Evolutionary conservation across 2,113 vertebrate genomes (phyloP).

Genomic region (Corvus moneduloides): DNA sequence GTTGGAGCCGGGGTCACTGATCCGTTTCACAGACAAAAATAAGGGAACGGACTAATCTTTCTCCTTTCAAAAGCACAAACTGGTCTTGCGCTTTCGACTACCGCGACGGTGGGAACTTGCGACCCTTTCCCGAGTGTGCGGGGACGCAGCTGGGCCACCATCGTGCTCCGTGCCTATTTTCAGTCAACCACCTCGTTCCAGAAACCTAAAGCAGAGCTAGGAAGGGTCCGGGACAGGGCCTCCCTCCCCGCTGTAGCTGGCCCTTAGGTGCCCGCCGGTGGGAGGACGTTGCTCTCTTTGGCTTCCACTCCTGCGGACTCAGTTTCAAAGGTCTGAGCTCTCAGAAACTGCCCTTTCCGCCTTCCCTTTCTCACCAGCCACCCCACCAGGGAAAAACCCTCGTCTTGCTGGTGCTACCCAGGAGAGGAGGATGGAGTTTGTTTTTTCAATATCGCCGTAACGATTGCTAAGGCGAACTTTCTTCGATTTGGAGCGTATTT

Average conservation of each 20-base stretch:
- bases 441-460: background rate
- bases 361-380: background rate
- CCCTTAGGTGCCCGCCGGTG: background rate
- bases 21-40: constrained; percentile 71
- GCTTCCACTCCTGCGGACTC: background rate
- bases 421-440: background rate
- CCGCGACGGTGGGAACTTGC: background rate
- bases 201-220: background rate
- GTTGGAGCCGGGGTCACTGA: constrained; percentile 74
- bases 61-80: background rate
- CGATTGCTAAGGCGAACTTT: constrained; percentile 23
- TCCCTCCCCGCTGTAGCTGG: background rate
- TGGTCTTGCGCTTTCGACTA: background rate
- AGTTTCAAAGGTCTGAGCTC: constrained; percentile 50
- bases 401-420: background rate
- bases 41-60: background rate
- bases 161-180: background rate
- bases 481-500: constrained; percentile 60
- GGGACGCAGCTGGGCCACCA: background rate
- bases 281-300: constrained; percentile 29
- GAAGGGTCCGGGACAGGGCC: background rate
- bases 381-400: background rate
- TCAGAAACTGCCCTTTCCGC: constrained; percentile 1
- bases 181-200: background rate
- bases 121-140: background rate